Conservation (phyloP, 1,140 invertebrate species). For the Elymnias hypermnestra region DNA sequence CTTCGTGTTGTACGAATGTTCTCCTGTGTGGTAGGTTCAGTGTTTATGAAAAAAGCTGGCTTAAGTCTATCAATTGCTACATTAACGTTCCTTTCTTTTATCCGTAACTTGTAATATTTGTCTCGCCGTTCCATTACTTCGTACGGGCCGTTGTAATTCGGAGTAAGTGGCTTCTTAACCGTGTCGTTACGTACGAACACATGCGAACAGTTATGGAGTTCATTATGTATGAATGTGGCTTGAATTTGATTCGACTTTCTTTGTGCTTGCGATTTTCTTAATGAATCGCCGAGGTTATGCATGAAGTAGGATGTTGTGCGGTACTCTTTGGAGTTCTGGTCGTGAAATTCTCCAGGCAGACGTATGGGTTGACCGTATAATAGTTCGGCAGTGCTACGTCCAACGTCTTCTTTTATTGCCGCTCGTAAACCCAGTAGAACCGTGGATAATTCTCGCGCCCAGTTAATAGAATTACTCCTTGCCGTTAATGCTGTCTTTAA, state of each 20-base stretch:
- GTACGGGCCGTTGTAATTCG: conserved; percentile 21
- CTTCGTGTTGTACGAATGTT: too few relatives aligned
- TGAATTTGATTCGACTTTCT: too few relatives aligned
- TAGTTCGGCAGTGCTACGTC: too few relatives aligned
- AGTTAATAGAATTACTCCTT: conserved; percentile 4
- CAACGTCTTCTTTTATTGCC: too few relatives aligned
- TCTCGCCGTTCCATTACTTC: conserved; percentile 22
- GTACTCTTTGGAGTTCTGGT: too few relatives aligned
- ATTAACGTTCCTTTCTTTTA: conserved; percentile 10
- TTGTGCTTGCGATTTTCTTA: too few relatives aligned
- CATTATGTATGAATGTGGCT: conserved; percentile 18
- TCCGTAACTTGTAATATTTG: conserved; percentile 19
- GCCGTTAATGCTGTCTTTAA: conserved; percentile 9
- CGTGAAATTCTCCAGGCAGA: too few relatives aligned
- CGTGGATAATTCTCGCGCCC: too few relatives aligned
- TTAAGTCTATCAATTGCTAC: conserved; percentile 21
- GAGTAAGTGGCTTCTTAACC: conserved; percentile 17
- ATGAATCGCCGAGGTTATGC: too few relatives aligned
- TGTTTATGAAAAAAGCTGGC: conserved; percentile 11
- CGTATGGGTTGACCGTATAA: too few relatives aligned
- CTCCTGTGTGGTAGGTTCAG: background rate
- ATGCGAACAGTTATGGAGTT: conserved; percentile 15
- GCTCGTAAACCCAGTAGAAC: too few relatives aligned
- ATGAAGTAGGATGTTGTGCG: too few relatives aligned
- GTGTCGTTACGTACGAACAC: conserved; percentile 22